Evolutionary conservation across 2,113 vertebrate species (phyloP).

Genomic region (Pycnonotus jocosus): DNA sequence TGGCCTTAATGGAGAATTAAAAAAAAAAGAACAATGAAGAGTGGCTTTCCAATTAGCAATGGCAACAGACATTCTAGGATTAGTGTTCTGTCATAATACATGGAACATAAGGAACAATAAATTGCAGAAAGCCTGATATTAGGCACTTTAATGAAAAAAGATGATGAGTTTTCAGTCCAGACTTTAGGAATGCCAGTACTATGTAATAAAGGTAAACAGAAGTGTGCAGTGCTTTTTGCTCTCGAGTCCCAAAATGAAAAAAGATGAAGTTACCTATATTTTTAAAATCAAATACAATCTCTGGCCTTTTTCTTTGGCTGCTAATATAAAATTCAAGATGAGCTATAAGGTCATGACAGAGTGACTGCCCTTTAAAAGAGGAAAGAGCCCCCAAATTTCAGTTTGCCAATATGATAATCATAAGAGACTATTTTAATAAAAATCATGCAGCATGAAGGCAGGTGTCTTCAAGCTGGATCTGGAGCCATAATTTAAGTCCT

Average conservation of each 20-base stretch:
- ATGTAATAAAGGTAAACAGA: slow-evolving; percentile 31
- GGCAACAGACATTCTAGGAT: not conserved
- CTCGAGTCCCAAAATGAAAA: not conserved
- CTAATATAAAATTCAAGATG: not conserved
- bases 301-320: not conserved
- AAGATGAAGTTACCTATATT: not conserved
- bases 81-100: slow-evolving; percentile 46
- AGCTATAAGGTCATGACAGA: not conserved
- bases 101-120: slow-evolving; percentile 9
- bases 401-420: not conserved
- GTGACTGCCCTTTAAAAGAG: not conserved
- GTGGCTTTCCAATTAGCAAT: slow-evolving; percentile 8
- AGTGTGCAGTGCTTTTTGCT: not conserved
- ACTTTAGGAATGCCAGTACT: not conserved
- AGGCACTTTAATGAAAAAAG: slow-evolving; percentile 21
- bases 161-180: slow-evolving; percentile 9
- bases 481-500: not conserved
- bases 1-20: not conserved
- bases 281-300: not conserved
- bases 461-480: not conserved
- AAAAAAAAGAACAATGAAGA: not conserved
- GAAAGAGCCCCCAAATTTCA: not conserved
- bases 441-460: not conserved
- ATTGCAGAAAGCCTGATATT: not conserved
- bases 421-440: not conserved